phyloP scores from a whole-genome alignment of 1,140 invertebrate genomes.

The Hycleus cichorii region DNA sequence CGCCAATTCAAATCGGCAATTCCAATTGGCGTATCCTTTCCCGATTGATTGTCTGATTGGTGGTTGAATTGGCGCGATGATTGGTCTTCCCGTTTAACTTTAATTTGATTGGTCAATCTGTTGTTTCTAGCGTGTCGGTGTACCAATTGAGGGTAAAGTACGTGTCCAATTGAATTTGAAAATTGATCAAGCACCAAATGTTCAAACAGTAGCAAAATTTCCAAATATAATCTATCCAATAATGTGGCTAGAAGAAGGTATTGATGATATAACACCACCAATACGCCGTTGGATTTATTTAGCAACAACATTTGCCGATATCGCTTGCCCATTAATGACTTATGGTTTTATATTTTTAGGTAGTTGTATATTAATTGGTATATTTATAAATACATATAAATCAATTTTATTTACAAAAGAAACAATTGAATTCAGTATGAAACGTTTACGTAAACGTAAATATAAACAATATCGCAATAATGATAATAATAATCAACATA shows the following conservation, averaged over 20 bases:
- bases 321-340: slow-evolving; percentile 57
- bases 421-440: slow-evolving; percentile 66
- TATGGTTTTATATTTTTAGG: slow-evolving; percentile 67
- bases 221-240: slow-evolving; percentile 76
- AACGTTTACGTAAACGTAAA: slow-evolving; percentile 50
- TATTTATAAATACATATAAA: slow-evolving; percentile 66
- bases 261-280: slow-evolving; percentile 67
- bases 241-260: slow-evolving; percentile 82
- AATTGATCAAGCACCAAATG: slow-evolving; percentile 62
- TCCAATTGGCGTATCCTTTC: not conserved
- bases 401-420: slow-evolving; percentile 66
- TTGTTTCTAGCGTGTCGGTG: slow-evolving; percentile 69
- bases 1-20: not conserved
- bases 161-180: slow-evolving; percentile 75
- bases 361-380: slow-evolving; percentile 50
- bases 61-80: not conserved
- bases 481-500: not conserved
- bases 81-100: not conserved
- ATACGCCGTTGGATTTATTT: slow-evolving; percentile 71
- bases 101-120: slow-evolving; percentile 18
- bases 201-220: slow-evolving; percentile 65
- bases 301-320: slow-evolving; percentile 64
- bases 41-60: too few relatives aligned
- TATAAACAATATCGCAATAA: slow-evolving; percentile 10
- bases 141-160: slow-evolving; percentile 73